phyloP scores from a whole-genome alignment of 2,888 invertebrate species.

The Hydriomena furcata region DNA sequence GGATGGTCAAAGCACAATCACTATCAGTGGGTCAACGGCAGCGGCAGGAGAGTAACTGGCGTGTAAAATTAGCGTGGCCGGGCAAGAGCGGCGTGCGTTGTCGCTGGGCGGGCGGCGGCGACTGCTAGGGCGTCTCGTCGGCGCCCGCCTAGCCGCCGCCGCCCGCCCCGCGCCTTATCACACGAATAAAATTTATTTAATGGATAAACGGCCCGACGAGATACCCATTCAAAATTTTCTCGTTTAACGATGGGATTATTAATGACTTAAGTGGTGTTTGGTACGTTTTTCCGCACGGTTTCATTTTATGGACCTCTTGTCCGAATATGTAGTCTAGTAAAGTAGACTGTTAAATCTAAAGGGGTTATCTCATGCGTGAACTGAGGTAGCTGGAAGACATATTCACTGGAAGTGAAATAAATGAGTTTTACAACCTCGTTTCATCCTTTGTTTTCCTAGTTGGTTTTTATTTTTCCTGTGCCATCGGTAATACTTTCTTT shows the following conservation, averaged over 20 bases:
- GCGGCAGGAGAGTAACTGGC: constrained; percentile 61
- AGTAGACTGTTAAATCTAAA: constrained; percentile 19
- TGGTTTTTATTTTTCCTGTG: neutral
- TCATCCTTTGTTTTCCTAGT: constrained; percentile 13
- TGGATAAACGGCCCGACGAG: constrained; percentile 72
- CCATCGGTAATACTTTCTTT: constrained; percentile 9
- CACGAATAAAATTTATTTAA: constrained; percentile 80
- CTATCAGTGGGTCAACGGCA: constrained; percentile 68
- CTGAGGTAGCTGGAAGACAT: constrained; percentile 6
- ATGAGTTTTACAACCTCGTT: constrained; percentile 15
- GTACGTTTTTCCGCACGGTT: constrained; percentile 45
- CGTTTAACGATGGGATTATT: constrained; percentile 62
- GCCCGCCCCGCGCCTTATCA: constrained; percentile 76
- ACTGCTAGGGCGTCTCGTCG: constrained; percentile 70
- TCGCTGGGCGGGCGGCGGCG: constrained; percentile 61
- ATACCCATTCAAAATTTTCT: constrained; percentile 69
- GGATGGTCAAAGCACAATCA: constrained; percentile 59
- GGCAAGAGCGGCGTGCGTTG: constrained; percentile 55
- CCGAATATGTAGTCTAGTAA: constrained; percentile 15
- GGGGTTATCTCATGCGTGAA: constrained; percentile 20
- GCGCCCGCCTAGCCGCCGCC: constrained; percentile 68
- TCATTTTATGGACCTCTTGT: constrained; percentile 38
- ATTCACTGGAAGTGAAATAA: constrained; percentile 9
- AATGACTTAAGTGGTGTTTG: constrained; percentile 59
- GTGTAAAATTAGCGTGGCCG: constrained; percentile 69